Percentiles rank a stretch among this genome's conserved stretches.
Conservation (phyloP, 2,113 vertebrate species). For the Stegastes partitus region DNA sequence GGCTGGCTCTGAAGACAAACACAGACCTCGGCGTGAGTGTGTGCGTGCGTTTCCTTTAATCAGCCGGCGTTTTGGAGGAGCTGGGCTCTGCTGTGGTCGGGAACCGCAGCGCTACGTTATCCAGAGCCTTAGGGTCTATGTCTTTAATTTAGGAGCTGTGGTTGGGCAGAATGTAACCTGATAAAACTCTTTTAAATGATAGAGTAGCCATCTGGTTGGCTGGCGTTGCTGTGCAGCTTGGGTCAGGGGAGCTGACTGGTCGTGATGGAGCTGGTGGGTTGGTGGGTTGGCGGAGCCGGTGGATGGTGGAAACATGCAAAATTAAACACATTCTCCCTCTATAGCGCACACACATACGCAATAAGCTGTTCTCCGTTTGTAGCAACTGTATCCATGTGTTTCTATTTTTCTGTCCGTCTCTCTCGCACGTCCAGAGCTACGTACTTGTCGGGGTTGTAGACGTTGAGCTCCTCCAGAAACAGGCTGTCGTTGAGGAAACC, state of each 20-base stretch:
- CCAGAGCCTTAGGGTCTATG: conserved; percentile 69
- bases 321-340: conserved; percentile 32
- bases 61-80: conserved; percentile 65
- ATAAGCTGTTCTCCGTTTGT: conserved; percentile 39
- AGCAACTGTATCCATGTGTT: conserved; percentile 67
- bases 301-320: conserved; percentile 64
- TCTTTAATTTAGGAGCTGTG: conserved; percentile 86
- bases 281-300: conserved; percentile 59
- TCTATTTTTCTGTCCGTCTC: conserved; percentile 22
- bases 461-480: conserved; percentile 96
- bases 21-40: conserved; percentile 50
- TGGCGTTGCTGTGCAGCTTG: conserved; percentile 62
- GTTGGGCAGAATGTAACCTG: conserved; percentile 81
- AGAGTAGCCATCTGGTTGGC: conserved; percentile 81
- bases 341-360: conserved; percentile 34
- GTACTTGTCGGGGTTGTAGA: conserved; percentile 98
- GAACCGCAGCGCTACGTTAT: conserved; percentile 70
- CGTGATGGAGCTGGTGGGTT: conserved; percentile 69
- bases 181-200: conserved; percentile 85
- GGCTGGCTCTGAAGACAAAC: conserved; percentile 71
- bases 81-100: conserved; percentile 65
- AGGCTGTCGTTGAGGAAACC: conserved; percentile 96
- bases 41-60: conserved; percentile 77
- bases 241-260: conserved; percentile 65
- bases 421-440: conserved; percentile 65